Percentiles rank a stretch among this genome's conserved stretches.
phyloP scores from a whole-genome alignment of 2,888 invertebrate species.

The Toxonevra muliebris region DNA sequence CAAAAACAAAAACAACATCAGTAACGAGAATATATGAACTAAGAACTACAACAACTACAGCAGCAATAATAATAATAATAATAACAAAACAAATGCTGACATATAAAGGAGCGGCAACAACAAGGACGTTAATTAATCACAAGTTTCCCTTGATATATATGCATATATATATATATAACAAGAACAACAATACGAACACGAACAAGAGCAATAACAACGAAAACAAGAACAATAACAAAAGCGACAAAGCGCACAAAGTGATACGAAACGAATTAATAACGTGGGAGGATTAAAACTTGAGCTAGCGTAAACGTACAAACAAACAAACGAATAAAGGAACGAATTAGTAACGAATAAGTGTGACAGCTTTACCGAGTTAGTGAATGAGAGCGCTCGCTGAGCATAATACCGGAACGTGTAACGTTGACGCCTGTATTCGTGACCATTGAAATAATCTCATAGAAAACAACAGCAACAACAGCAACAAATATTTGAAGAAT shows the following conservation, averaged over 20 bases:
- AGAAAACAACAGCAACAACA: slow-evolving; percentile 5
- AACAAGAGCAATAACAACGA: slow-evolving; percentile 14
- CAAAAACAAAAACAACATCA: slow-evolving; percentile 34
- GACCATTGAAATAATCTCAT: slow-evolving; percentile 17
- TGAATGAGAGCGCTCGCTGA: no score
- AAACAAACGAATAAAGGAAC: slow-evolving; percentile 36
- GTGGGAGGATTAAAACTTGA: slow-evolving; percentile 3
- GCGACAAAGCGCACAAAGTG: neutral
- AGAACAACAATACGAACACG: slow-evolving; percentile 4
- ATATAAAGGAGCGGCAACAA: slow-evolving; percentile 39
- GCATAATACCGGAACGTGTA: no score
- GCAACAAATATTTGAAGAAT: slow-evolving; percentile 4
- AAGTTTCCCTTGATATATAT: slow-evolving; percentile 38
- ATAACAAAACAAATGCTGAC: slow-evolving; percentile 35
- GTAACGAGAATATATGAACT: slow-evolving; percentile 13
- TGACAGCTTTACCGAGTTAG: neutral
- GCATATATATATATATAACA: neutral
- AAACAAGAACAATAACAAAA: neutral
- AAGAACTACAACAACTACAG: slow-evolving; percentile 18
- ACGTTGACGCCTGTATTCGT: slow-evolving; percentile 11
- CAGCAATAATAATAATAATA: neutral
- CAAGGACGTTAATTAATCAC: slow-evolving; percentile 55
- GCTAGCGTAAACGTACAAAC: slow-evolving; percentile 9
- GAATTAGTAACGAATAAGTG: neutral
- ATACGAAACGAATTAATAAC: slow-evolving; percentile 16